Conservation (phyloP, 1,140 invertebrate genomes). For the Helicoverpa armigera region DNA sequence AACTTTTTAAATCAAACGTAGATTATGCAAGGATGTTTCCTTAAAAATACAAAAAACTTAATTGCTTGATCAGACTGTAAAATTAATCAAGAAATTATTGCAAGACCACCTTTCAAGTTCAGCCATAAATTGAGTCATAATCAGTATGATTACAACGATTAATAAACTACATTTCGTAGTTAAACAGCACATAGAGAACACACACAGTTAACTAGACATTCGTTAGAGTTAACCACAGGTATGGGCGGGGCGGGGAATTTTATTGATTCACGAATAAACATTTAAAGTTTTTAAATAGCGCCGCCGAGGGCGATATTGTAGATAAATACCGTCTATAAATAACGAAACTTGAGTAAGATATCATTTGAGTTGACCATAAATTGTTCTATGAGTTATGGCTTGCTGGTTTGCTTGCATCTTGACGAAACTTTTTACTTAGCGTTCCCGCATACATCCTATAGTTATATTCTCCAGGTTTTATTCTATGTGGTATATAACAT, state of each 20-base stretch:
- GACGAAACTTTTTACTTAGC: too few species aligned
- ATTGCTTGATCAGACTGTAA: background rate
- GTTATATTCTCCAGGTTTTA: too few species aligned
- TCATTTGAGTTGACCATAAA: constrained; percentile 1
- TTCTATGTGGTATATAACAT: too few species aligned
- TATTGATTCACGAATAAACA: constrained; percentile 32
- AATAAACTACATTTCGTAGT: background rate
- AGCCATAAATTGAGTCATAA: background rate
- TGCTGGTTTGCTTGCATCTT: too few species aligned
- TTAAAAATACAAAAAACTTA: background rate
- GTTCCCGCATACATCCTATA: too few species aligned
- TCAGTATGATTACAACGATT: background rate
- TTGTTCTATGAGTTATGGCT: background rate
- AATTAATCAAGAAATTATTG: background rate
- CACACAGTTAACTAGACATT: constrained; percentile 1
- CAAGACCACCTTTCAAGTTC: constrained; percentile 15
- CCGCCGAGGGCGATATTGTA: background rate
- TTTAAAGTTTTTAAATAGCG: background rate
- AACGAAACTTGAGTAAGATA: constrained; percentile 24
- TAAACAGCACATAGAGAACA: constrained; percentile 1
- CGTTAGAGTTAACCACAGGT: background rate
- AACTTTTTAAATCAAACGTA: background rate
- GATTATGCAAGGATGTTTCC: background rate
- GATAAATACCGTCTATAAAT: constrained; percentile 29
- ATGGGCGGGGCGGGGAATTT: constrained; percentile 14